phyloP scores from a whole-genome alignment of 2,113 vertebrate genomes.

The Platysternon megacephalum region DNA sequence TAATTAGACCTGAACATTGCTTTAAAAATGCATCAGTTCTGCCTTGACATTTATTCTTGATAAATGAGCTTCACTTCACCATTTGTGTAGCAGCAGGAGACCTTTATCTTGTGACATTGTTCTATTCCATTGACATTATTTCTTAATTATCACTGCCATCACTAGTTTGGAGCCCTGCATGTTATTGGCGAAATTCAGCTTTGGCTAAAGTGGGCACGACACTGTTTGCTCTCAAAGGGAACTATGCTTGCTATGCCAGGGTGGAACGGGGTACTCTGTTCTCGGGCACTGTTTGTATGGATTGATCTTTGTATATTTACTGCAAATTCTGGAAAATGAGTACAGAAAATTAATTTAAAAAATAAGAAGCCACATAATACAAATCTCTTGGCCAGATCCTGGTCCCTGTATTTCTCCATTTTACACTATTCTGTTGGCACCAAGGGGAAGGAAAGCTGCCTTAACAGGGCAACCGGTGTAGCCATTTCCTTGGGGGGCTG shows the following conservation, averaged over 20 bases:
- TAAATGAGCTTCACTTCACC: conserved; percentile 72
- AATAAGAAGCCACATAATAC: not conserved
- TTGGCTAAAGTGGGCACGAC: conserved; percentile 9
- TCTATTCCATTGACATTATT: conserved; percentile 69
- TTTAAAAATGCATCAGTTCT: conserved; percentile 39
- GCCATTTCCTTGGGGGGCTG: not conserved
- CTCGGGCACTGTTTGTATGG: not conserved
- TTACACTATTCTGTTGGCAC: not conserved
- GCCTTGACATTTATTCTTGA: conserved; percentile 58
- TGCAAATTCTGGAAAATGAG: not conserved
- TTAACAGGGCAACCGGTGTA: not conserved
- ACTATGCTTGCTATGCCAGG: not conserved
- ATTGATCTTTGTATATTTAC: not conserved
- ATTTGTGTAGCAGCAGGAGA: conserved; percentile 46
- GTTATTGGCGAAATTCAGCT: conserved; percentile 31
- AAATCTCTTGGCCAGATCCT: not conserved
- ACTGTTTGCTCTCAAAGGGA: not conserved
- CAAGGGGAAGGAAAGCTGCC: not conserved
- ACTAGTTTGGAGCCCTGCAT: conserved; percentile 13
- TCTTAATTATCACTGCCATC: conserved; percentile 63
- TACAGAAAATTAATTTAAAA: not conserved
- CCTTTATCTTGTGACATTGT: conserved; percentile 66
- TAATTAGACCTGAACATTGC: conserved; percentile 15
- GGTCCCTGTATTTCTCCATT: not conserved
- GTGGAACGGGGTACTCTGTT: not conserved